These are phyloP conservation scores for Acromyrmex charruanus DNA, from an alignment of 1,140 invertebrate genomes.

Conservation along the genomic window DNA sequence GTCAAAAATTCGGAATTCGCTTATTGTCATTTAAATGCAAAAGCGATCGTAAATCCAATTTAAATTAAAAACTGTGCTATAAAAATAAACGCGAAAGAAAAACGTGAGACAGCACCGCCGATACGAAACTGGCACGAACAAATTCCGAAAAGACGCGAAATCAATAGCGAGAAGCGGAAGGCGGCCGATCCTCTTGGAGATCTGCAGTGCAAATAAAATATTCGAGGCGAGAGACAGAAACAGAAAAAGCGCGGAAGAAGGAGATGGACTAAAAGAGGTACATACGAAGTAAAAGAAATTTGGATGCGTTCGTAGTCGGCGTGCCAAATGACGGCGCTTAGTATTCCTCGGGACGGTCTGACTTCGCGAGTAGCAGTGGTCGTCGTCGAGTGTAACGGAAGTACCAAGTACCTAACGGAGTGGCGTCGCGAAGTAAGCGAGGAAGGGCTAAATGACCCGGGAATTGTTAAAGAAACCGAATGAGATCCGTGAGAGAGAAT, in stretches of 20 bases:
- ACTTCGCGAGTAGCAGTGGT: slow-evolving; percentile 80
- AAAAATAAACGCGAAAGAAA: slow-evolving; percentile 9
- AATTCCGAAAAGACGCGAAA: slow-evolving; percentile 30
- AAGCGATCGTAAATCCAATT: background rate
- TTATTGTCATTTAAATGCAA: background rate
- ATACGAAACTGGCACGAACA: background rate
- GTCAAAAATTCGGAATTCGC: background rate
- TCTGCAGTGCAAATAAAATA: slow-evolving; percentile 49
- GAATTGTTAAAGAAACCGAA: slow-evolving; percentile 53
- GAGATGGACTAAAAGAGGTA: background rate
- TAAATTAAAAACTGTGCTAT: slow-evolving; percentile 22
- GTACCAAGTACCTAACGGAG: slow-evolving; percentile 81
- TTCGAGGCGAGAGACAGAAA: slow-evolving; percentile 51
- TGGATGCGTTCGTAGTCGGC: slow-evolving; percentile 67
- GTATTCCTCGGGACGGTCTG: slow-evolving; percentile 79
- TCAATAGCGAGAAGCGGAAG: slow-evolving; percentile 43
- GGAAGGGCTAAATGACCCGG: slow-evolving; percentile 28
- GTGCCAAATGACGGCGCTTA: slow-evolving; percentile 83
- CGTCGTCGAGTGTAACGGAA: slow-evolving; percentile 78
- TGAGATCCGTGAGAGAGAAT: slow-evolving; percentile 17
- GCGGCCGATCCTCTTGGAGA: slow-evolving; percentile 36
- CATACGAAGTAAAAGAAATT: background rate
- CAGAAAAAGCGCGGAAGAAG: background rate
- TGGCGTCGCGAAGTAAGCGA: slow-evolving; percentile 54
- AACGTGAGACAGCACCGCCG: slow-evolving; percentile 9